These are phyloP conservation scores for Heliangelus exortis DNA, from an alignment of 2,797 vertebrate genomes.

Conservation along the genomic window DNA sequence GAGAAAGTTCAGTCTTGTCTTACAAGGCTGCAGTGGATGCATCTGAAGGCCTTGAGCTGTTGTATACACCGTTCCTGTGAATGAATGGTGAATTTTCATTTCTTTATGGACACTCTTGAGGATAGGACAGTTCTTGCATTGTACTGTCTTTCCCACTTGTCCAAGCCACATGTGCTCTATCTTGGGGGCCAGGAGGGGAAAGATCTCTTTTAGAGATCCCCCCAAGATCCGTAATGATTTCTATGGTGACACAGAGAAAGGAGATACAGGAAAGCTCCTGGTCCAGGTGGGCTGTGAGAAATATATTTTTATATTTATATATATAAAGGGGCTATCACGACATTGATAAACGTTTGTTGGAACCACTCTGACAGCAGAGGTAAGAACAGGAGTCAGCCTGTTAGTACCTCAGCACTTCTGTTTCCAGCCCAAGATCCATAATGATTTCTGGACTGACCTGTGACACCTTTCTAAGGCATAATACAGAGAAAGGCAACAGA, in stretches of 20 bases:
- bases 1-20: background rate
- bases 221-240: too few species aligned
- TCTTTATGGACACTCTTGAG: background rate
- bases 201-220: background rate
- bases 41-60: background rate
- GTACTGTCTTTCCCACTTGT: background rate
- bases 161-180: accelerated
- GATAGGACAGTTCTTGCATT: background rate
- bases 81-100: background rate
- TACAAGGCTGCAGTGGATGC: background rate
- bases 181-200: background rate
- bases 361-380: too few species aligned
- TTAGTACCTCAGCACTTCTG: too few species aligned
- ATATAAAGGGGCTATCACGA: too few species aligned
- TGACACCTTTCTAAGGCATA: background rate
- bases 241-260: too few species aligned
- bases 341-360: too few species aligned
- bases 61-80: background rate
- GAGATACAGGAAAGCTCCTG: too few species aligned
- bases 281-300: too few species aligned
- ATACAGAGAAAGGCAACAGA: background rate
- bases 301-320: too few species aligned
- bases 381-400: too few species aligned
- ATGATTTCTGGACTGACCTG: background rate
- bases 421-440: too few species aligned